Conservation (phyloP, 1,140 invertebrate genomes). For the Chrysomallon squamiferum region DNA sequence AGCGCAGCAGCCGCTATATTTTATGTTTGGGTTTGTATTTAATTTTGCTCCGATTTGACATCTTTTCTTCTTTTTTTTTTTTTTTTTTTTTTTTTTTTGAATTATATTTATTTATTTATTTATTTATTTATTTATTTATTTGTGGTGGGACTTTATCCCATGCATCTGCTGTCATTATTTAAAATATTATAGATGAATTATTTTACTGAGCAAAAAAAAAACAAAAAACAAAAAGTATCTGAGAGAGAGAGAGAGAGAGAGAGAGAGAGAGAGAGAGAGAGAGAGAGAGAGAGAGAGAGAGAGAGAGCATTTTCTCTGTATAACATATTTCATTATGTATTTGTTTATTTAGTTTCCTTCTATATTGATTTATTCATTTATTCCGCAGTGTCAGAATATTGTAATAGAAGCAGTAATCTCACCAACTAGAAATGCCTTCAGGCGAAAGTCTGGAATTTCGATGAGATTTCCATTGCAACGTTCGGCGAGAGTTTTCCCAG, state of each 20-base stretch:
- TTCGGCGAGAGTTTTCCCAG: too few relatives aligned
- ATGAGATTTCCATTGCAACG: too few relatives aligned
- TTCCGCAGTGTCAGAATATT: not conserved
- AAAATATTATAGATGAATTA: not conserved
- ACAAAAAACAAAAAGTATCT: not conserved
- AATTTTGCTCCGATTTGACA: too few relatives aligned
- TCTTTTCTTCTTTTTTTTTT: too few relatives aligned
- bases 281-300: too few relatives aligned
- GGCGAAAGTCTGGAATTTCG: not conserved
- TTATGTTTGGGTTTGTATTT: not conserved
- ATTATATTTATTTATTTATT: not conserved
- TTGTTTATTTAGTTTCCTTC: too few relatives aligned
- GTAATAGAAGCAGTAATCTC: conserved; percentile 3
- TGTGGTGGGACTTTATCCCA: not conserved
- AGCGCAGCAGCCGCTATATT: not conserved
- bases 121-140: not conserved
- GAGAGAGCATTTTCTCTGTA: too few relatives aligned
- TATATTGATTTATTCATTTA: not conserved
- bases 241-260: too few relatives aligned
- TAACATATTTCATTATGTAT: too few relatives aligned
- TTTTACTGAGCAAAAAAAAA: not conserved
- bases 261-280: too few relatives aligned
- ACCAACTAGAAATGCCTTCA: conserved; percentile 2
- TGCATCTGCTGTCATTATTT: not conserved
- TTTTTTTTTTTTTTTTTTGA: not conserved